Base-by-base conservation (phyloP, 2,797 vertebrate genomes). In the Dromococcyx pavoninus region DNA sequence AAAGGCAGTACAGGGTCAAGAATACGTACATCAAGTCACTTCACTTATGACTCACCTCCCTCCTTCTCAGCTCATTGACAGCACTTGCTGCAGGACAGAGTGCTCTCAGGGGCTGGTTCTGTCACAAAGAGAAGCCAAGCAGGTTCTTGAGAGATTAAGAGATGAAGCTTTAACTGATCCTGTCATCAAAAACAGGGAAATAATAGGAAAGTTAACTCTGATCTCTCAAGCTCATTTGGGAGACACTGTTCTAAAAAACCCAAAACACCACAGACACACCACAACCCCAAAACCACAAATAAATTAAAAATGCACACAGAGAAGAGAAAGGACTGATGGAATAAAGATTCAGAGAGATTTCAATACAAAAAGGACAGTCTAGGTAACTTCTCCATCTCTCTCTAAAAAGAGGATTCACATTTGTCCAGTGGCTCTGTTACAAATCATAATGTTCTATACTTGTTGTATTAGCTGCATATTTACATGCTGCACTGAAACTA, bases 11-110 rank as follows among this genome's bases (percentile, higher is more conserved):
- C 25, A 75, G 28, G 44, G 44, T 58, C 65, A 60, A 27, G 39
- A n/a, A 65, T 57, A 62, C 0, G 1, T 17, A 2, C 17, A 41
- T 25, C 21, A 46, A 19, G 30, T 33, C 51, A n/a, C 9, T 62
- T 50, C 22, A 77, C 27, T 57, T 13, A n/a, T 0, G 0, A 66
- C 64, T 89, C 64, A 65, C 75, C 61, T 69, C 46, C 41, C 12
- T 32, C 27, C 43, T 57, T 58, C 61, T 70, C 50, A 64, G 67
- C 43, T 79, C 33, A 18, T 53, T 30, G 78, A 51, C 30, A 69
- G 25, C 48, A 64, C 25, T 14, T 50, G 33, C 57, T 64, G 39
- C 57, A 65, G 39, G 51, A 54, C 27, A 53, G 44, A 67, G 66
- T 3, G 12, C n/a, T 48, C 39, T 60, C 62, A 58, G 48, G 27